Base-by-base conservation (phyloP, 2,113 vertebrate species). In the Toxostoma redivivum region DNA sequence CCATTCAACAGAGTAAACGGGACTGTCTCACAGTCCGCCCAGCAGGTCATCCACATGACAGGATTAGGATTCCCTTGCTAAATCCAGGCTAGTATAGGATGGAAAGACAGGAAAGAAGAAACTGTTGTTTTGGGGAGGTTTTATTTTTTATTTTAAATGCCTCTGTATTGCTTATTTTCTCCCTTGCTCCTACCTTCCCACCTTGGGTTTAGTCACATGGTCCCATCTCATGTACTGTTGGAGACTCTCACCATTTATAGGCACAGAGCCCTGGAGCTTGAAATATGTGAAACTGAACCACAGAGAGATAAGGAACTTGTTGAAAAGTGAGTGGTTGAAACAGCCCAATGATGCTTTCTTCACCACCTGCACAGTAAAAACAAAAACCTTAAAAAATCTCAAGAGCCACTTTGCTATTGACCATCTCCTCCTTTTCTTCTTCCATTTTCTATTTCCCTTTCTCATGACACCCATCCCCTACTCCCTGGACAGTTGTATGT, bases 271-370 rank as follows among this genome's bases (percentile, higher is more conserved):
- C n/a, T 66, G 42, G 28, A 79, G 27, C 17, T 44, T 61, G 64
- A 81, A 89, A 72, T 10, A 57, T 0, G 0, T 48, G n/a, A 56
- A 87, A 76, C 17, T 0, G 3, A 91, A 62, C 27, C 2, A 0
- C 1, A 4, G 4, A 24, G 28, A 16, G 15, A 67, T 31, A 72
- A 81, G 48, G 56, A 79, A 61, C 22, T 42, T 84, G 60, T 30
- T 56, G 0, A 38, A 64, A 62, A 91, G 22, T 5, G 13, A 69
- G 51, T n/a, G 16, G 48, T 13, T 81, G 60, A 60, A 88, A 35
- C 27, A 58, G n/a, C 6, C 12, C 47, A 88, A 10, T 13, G 17
- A 25, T 12, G 37, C 42, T 28, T 81, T 85, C 69, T 35, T 42
- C 20, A 56, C 12, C 8, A 12, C 16, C 53, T 60, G 37, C 18